phyloP scores from a whole-genome alignment of 2,888 invertebrate species.

The Therioaphis trifolii region DNA sequence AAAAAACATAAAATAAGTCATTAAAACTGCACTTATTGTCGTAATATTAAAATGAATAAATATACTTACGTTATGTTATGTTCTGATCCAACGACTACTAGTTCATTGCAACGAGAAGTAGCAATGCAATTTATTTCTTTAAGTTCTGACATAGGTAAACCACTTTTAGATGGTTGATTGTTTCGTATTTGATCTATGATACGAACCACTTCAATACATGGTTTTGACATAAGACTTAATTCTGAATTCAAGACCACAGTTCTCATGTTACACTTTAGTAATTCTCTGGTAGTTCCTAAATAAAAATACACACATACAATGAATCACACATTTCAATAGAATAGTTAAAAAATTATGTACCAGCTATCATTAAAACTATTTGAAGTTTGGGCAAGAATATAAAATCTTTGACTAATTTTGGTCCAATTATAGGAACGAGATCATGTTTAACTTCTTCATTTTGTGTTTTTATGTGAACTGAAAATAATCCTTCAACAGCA shows the following conservation, averaged over 20 bases:
- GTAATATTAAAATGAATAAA: not conserved
- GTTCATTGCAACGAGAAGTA: slow-evolving; percentile 44
- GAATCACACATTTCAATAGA: not conserved
- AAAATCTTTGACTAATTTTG: slow-evolving; percentile 58
- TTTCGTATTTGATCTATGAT: slow-evolving; percentile 51
- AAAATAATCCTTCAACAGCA: slow-evolving; percentile 63
- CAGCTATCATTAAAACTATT: slow-evolving; percentile 62
- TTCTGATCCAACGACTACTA: slow-evolving; percentile 51
- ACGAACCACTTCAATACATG: slow-evolving; percentile 49
- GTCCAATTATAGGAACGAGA: slow-evolving; percentile 60
- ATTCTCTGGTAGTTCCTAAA: slow-evolving; percentile 48
- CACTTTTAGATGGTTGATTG: slow-evolving; percentile 33
- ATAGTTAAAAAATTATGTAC: slow-evolving; percentile 28
- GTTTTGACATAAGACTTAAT: slow-evolving; percentile 57
- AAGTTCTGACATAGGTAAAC: slow-evolving; percentile 40
- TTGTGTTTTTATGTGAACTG: slow-evolving; percentile 57
- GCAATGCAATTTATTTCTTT: slow-evolving; percentile 58
- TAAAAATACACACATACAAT: not conserved
- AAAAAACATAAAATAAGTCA: slow-evolving; percentile 7
- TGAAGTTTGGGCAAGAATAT: slow-evolving; percentile 62
- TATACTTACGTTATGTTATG: slow-evolving; percentile 52
- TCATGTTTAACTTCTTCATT: slow-evolving; percentile 45
- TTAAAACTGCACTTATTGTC: not conserved
- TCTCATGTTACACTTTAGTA: slow-evolving; percentile 58
- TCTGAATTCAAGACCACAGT: slow-evolving; percentile 40